Percentiles rank a stretch among this genome's conserved stretches.
Conservation (phyloP, 2,797 vertebrate species). For the Jordanella pulchra region DNA sequence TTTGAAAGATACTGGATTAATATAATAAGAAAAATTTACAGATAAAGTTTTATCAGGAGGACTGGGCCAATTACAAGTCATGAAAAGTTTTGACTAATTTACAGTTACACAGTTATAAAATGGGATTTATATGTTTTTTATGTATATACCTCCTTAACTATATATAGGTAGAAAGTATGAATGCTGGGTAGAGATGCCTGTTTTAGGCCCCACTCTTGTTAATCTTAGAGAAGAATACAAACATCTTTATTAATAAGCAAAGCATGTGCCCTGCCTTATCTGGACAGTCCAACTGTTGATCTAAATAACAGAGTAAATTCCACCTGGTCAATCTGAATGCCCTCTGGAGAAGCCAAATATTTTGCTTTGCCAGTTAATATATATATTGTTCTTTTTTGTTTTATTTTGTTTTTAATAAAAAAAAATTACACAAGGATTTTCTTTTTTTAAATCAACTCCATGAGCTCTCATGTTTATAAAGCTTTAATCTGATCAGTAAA, state of each 20-base stretch:
- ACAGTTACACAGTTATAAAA: not conserved
- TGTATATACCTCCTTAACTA: not conserved
- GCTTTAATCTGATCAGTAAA: too few relatives aligned
- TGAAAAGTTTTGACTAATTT: not conserved
- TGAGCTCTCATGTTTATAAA: too few relatives aligned
- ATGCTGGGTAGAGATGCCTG: constrained; percentile 18
- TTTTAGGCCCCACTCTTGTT: constrained; percentile 22
- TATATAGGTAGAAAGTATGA: not conserved
- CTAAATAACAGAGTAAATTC: constrained; percentile 66
- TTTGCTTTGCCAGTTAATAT: constrained; percentile 1
- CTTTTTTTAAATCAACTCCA: not conserved
- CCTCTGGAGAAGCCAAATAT: constrained; percentile 12
- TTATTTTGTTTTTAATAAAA: not conserved
- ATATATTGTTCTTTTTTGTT: not conserved
- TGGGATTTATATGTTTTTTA: not conserved
- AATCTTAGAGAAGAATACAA: constrained; percentile 20
- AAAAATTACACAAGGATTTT: not conserved
- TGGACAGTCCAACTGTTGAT: constrained; percentile 61
- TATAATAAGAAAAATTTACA: too few relatives aligned
- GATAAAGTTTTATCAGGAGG: too few relatives aligned
- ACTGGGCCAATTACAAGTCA: not conserved
- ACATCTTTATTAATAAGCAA: constrained; percentile 56
- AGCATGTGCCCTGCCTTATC: constrained; percentile 27
- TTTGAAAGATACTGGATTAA: too few relatives aligned
- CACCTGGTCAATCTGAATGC: constrained; percentile 40